Evolutionary conservation across 2,797 vertebrate species (phyloP), one percentile per base, ranked within the genome.

Genomic region (Cuniculus paca): DNA sequence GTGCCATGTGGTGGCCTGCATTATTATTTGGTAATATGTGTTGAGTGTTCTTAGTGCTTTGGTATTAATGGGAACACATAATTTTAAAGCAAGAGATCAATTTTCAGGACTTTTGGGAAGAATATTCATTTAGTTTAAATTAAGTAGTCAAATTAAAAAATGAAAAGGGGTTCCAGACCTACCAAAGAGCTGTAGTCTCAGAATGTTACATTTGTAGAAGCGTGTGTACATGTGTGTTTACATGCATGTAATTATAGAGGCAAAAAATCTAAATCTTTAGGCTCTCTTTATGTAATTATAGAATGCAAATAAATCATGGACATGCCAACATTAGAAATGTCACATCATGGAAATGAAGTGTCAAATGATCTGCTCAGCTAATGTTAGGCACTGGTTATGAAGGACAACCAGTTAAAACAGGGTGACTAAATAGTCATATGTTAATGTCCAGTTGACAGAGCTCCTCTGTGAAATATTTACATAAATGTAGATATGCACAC

Each of bases 11-110:
- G 13, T 17, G 5, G 16, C 6, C 82, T 80, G 72, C 8, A 10
- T 65, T 79, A 9, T 20, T 31, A 22, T 52, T 81, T 26, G 7
- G 22, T 84, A 36, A 54, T 12, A 75, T 36, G 12, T 13, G 9
- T 13, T 22, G 16, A 77, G 8, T 70, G 8, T 19, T 34, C 83
- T 91, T 77, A 75, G 54, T 45, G 54, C 16, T 90, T 2, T 82
- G 56, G 5, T 54, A 24, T 81, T 84, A 54, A 17, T 56, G 65
- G 56, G 42, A 81, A 8, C 10, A 88, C 4, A 5, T 68, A 14
- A 16, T 75, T 81, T 95, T 86, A 86, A 74, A 61, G 52, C 36
- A 94, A 91, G 75, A 86, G 60, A 54, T 91, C n/a, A 16, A 11
- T 86, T 83, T 45, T 68, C 50, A 50, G n/a, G 5, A 16, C 61